phyloP scores from a whole-genome alignment of 2,888 invertebrate species.

The Odontocolon sp. region DNA sequence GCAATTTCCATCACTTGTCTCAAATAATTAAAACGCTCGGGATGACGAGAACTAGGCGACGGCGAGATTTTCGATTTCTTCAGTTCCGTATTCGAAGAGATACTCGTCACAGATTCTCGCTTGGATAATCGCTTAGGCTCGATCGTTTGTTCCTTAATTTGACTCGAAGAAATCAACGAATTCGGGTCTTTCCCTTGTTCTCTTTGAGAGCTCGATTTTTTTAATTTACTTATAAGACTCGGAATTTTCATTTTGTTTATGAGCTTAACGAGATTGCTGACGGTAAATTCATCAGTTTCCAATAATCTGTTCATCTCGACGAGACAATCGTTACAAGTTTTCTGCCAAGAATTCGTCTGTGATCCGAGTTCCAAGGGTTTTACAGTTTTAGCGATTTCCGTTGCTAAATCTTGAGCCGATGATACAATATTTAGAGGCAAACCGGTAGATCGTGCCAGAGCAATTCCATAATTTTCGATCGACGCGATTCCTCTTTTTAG shows the following conservation, averaged over 20 bases:
- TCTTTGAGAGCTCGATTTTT: no score
- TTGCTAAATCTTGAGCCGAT: slow-evolving; percentile 82
- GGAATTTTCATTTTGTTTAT: slow-evolving; percentile 24
- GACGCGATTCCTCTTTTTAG: slow-evolving; percentile 84
- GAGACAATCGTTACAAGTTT: slow-evolving; percentile 57
- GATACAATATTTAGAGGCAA: slow-evolving; percentile 84
- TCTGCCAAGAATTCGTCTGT: slow-evolving; percentile 36
- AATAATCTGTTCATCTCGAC: slow-evolving; percentile 59
- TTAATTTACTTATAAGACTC: no score
- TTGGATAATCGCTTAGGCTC: no score
- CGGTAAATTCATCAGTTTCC: slow-evolving; percentile 57
- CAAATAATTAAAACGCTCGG: no score
- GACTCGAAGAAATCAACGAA: not conserved
- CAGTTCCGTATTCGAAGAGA: not conserved
- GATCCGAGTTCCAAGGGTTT: slow-evolving; percentile 64
- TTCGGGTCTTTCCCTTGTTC: not conserved
- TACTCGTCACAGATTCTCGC: no score
- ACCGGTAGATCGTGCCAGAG: slow-evolving; percentile 84
- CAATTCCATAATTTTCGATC: slow-evolving; percentile 86
- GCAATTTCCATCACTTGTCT: no score
- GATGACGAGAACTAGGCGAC: no score
- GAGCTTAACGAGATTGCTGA: slow-evolving; percentile 57
- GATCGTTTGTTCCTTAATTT: not conserved
- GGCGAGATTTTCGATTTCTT: not conserved
- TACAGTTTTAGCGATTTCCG: slow-evolving; percentile 77